Conservation (phyloP, 2,113 vertebrate species). For the Piprites chloris region DNA sequence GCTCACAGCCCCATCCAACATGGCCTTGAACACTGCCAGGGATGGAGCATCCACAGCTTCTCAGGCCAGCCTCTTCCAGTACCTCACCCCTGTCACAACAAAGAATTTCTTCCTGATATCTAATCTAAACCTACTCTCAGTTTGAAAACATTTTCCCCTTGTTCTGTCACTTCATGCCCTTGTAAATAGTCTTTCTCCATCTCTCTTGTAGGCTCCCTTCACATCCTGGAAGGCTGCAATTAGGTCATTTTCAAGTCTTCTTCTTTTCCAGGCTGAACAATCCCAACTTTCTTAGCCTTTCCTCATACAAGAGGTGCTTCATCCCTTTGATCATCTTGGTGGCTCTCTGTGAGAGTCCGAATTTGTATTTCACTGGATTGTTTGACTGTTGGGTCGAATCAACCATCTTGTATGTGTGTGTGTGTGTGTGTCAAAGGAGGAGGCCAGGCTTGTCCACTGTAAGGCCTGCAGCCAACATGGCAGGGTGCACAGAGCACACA, state of each 20-base stretch:
- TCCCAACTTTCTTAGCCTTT: not conserved
- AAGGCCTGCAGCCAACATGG: too few relatives aligned
- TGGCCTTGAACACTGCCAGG: not conserved
- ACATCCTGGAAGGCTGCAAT: not conserved
- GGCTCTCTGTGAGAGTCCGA: not conserved
- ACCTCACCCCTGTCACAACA: not conserved
- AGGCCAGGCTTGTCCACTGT: too few relatives aligned
- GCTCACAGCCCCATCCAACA: not conserved
- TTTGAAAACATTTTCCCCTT: not conserved
- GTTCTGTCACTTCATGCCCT: not conserved
- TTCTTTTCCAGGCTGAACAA: not conserved
- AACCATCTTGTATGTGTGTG: too few relatives aligned
- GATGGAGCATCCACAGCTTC: not conserved
- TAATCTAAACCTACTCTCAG: not conserved
- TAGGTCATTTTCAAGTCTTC: not conserved
- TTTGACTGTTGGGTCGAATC: too few relatives aligned
- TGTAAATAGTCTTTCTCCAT: not conserved
- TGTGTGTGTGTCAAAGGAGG: too few relatives aligned
- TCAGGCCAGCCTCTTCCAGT: not conserved
- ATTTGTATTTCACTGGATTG: not conserved
- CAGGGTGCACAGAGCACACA: too few relatives aligned
- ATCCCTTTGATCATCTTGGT: not conserved
- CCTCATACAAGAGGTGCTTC: not conserved
- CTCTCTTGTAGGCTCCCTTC: not conserved
- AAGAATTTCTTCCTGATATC: not conserved